Evolutionary conservation across 2,113 vertebrate genomes (phyloP).

Genomic region (Rhineura floridana): DNA sequence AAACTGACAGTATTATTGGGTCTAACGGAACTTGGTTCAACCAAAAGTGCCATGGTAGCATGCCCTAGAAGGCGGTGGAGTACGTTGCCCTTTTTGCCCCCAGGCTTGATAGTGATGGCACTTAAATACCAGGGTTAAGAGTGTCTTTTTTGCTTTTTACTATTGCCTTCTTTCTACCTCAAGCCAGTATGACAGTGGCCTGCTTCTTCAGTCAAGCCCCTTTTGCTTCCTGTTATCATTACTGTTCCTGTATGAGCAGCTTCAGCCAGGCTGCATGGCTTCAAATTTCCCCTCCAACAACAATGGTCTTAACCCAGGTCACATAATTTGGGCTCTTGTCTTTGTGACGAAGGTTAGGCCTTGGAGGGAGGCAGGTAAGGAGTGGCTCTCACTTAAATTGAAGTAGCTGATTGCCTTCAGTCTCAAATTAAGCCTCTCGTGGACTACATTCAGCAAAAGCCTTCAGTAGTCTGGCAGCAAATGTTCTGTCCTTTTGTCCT

Average conservation of each 20-base stretch:
- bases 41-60: not conserved
- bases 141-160: conserved; percentile 15
- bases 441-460: conserved; percentile 23
- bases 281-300: conserved; percentile 7
- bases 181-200: conserved; percentile 49
- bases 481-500: conserved; percentile 3
- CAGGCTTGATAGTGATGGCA: conserved; percentile 29
- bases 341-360: conserved; percentile 15
- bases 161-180: conserved; percentile 77
- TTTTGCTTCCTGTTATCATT: conserved; percentile 23
- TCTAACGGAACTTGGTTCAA: not conserved
- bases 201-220: not conserved
- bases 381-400: conserved; percentile 5
- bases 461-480: conserved; percentile 12
- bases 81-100: not conserved
- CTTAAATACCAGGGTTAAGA: not conserved
- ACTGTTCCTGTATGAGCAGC: not conserved
- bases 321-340: not conserved
- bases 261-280: conserved; percentile 4
- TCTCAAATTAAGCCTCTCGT: conserved; percentile 26
- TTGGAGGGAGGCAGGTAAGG: not conserved
- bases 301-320: conserved; percentile 10
- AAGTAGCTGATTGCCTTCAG: conserved; percentile 20
- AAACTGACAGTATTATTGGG: accelerated
- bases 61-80: conserved; percentile 28